These are phyloP conservation scores for Cephus cinctus DNA, from an alignment of 1,140 invertebrate species.

Conservation along the genomic window DNA sequence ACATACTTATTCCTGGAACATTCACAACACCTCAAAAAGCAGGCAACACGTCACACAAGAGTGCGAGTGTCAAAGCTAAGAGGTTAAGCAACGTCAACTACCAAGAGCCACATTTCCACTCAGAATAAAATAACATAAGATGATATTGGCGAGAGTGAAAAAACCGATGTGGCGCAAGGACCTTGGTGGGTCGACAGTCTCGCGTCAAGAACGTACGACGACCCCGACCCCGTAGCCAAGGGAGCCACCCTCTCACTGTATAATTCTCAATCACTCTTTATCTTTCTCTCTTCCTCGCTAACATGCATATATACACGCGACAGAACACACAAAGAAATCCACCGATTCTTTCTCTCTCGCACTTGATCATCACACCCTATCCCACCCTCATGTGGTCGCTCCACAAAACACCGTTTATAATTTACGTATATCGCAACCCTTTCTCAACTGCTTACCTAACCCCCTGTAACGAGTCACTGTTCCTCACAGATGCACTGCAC, in stretches of 20 bases:
- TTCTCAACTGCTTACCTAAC: slow-evolving; percentile 9
- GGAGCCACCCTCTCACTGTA: slow-evolving; percentile 24
- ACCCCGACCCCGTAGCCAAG: slow-evolving; percentile 42
- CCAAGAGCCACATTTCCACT: too few species aligned
- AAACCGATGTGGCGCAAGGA: slow-evolving; percentile 25
- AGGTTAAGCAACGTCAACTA: too few species aligned
- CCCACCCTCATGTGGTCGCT: too few species aligned
- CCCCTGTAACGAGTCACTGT: slow-evolving; percentile 5
- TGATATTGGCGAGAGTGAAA: slow-evolving; percentile 11
- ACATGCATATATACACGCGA: background rate
- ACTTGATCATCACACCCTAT: background rate
- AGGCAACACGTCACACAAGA: too few species aligned
- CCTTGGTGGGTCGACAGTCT: slow-evolving; percentile 51
- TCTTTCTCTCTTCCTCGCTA: background rate
- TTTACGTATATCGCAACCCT: background rate
- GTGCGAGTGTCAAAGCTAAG: too few species aligned
- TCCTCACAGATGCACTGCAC: slow-evolving; percentile 17
- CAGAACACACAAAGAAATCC: too few species aligned
- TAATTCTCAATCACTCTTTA: background rate
- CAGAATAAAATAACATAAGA: too few species aligned
- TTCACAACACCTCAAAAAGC: too few species aligned
- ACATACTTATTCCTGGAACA: too few species aligned
- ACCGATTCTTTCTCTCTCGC: background rate
- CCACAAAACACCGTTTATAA: too few species aligned
- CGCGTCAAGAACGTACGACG: slow-evolving; percentile 52